Evolutionary conservation across 2,113 vertebrate genomes (phyloP), one percentile per base, ranked within the genome.

Genomic region (Hystrix cristata): DNA sequence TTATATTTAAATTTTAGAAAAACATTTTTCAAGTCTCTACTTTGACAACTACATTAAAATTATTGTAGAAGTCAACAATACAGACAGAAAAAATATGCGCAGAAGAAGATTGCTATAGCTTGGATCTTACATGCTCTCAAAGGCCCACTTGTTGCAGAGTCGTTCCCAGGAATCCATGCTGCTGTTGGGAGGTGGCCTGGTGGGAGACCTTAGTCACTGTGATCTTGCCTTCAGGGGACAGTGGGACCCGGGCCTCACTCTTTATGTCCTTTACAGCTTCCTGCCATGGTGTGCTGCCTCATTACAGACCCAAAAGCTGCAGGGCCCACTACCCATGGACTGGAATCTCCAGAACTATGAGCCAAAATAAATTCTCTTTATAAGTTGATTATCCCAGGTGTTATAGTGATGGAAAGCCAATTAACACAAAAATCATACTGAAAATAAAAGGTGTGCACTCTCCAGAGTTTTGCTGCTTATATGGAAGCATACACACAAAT

Each of bases 11-110:
- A 84, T 60, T 87, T 67, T 51, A 83, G 51, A 51, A 90, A 85
- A 85, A 88, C 71, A 65, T 53, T 69, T 85, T 89, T 74, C 2
- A 91, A 57, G 46, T 91, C 79, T 62, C 55, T 2, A 59, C 13
- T 90, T 55, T 83, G 18, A 81, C 31, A n/a, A 85, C 88, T 92
- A 67, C 79, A 72, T 89, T 90, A 90, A 85, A 79, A 46, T 53
- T 76, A 57, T 46, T 65, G 38, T 48, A 60, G 65, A 94, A 72
- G 38, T 71, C 31, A 27, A 2, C 71, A 19, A 51, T 34, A 65
- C 7, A 29, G 18, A 15, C 25, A 90, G 55, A 71, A 55, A 91
- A 87, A 80, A 57, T 74, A 65, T 16, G 3, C 15, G 38, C 0
- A 29, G 31, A 72, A 29, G 9, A 81, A 43, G 7, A 94, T 14